Percentiles rank a stretch among this genome's conserved stretches.
phyloP scores from a whole-genome alignment of 2,113 vertebrate species.

The Cyprinodon variegatus region DNA sequence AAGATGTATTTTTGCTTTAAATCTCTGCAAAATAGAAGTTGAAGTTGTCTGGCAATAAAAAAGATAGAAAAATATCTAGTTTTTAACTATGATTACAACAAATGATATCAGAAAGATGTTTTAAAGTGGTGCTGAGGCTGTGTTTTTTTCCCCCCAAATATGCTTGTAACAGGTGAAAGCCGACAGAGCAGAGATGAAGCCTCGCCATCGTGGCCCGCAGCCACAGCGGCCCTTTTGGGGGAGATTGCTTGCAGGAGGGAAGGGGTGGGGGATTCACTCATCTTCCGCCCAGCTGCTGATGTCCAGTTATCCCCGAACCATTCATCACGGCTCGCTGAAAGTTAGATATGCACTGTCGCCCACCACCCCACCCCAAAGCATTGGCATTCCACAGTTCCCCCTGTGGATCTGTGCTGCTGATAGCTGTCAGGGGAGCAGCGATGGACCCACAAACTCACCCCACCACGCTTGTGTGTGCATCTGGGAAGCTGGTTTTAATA shows the following conservation, averaged over 20 bases:
- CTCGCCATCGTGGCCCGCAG: slow-evolving; percentile 25
- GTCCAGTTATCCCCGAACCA: slow-evolving; percentile 60
- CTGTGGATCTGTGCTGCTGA: slow-evolving; percentile 35
- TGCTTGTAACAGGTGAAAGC: slow-evolving; percentile 42
- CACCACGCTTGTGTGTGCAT: slow-evolving; percentile 5
- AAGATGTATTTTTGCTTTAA: too few species aligned
- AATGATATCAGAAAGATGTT: background rate
- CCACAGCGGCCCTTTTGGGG: slow-evolving; percentile 19
- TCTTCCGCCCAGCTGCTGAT: slow-evolving; percentile 75
- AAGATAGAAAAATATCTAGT: background rate
- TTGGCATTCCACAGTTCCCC: slow-evolving; percentile 57
- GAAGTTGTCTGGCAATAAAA: too few species aligned
- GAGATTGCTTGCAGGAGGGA: too few species aligned
- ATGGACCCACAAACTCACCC: slow-evolving; percentile 29
- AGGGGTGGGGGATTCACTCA: slow-evolving; percentile 32
- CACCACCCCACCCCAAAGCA: slow-evolving; percentile 1
- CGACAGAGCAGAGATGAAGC: background rate
- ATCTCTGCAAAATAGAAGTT: too few species aligned
- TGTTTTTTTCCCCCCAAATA: background rate
- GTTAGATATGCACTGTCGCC: slow-evolving; percentile 59
- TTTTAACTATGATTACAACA: background rate
- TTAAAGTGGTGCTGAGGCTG: background rate
- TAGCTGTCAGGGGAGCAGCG: slow-evolving; percentile 35
- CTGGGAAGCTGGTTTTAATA: background rate
- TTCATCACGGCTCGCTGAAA: slow-evolving; percentile 73